Conservation (phyloP, 1,140 invertebrate species). For the Gryllus bimaculatus region DNA sequence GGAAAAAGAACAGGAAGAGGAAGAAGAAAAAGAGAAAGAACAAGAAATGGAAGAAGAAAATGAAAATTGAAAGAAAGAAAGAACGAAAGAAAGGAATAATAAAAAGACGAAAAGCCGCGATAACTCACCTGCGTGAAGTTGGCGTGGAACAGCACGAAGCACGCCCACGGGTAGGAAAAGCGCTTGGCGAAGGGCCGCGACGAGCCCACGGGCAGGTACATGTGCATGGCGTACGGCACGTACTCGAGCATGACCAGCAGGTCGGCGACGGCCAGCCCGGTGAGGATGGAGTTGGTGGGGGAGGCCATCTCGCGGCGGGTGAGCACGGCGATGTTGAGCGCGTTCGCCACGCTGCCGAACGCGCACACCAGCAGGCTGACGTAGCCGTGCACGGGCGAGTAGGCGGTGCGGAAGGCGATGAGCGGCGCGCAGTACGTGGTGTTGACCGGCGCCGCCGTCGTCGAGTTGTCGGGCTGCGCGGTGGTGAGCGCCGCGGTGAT, state of each 20-base stretch:
- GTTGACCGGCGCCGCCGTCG: not conserved
- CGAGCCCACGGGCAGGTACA: conserved; percentile 47
- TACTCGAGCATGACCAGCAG: conserved; percentile 89
- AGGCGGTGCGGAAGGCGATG: not conserved
- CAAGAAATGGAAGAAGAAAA: not conserved
- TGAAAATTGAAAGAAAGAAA: not conserved
- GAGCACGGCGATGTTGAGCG: conserved; percentile 89
- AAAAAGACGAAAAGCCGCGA: not conserved
- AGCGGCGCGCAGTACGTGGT: not conserved
- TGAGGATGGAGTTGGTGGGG: conserved; percentile 82
- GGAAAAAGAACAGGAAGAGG: no score
- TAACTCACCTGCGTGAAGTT: conserved; percentile 45
- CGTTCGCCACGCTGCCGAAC: conserved; percentile 85
- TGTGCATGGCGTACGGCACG: conserved; percentile 77
- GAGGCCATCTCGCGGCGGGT: conserved; percentile 82
- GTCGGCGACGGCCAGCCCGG: conserved; percentile 84
- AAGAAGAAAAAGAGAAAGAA: not conserved
- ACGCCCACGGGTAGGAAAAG: conserved; percentile 65
- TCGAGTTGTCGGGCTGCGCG: not conserved
- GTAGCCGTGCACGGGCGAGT: conserved; percentile 54
- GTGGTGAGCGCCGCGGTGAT: no score
- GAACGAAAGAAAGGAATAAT: not conserved
- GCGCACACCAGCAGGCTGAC: conserved; percentile 71
- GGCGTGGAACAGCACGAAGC: conserved; percentile 73
- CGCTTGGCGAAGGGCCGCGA: conserved; percentile 35